Evolutionary conservation across 2,797 vertebrate species (phyloP), one percentile per base, ranked within the genome.

Genomic region (Danio aesculapii): DNA sequence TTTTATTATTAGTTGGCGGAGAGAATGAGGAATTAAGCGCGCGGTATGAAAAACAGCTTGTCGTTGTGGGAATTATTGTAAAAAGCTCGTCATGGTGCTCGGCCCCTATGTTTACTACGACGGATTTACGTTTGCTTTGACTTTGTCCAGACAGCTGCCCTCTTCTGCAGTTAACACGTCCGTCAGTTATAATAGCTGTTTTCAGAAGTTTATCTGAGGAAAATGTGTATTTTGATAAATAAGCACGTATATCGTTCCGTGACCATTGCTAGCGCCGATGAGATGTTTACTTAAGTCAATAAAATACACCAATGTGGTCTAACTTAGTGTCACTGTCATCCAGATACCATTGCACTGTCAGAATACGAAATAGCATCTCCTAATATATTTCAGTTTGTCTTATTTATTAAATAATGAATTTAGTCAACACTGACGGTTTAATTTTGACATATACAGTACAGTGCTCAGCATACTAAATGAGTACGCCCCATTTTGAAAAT

Each of bases 1-100:
- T 87, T 91, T 91, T 91, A 79, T 81, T 91, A 90, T 91, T 91
- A 92, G 92, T 93, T 90, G 92, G 92, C 90, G 81, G 87, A 73
- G 85, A 86, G 88, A 91, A 89, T 78, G 91, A 90, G 87, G 75
- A 84, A 77, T 91, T 87, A 84, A 81, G 83, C 87, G 89, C 85
- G 90, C 91, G 91, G 93, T 91, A 90, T 90, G 78, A 46, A 30
- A 79, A 63, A 39, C 46, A 30, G 12, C 13, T 43, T 46, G 47
- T 2, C 17, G 81, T 85, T 66, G 83, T 47, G 19, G 16, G 5
- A 70, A 63, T 77, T 47, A 69, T 16, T 81, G 30, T 75, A 63
- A 82, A 79, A 43, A 58, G 61, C 76, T 50, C 52, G 50, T 43
- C 6, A 21, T 5, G 30, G 67, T 16, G 39, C 39, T 8, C 70